Evolutionary conservation across 2,113 vertebrate species (phyloP), one percentile per base, ranked within the genome.

Genomic region (human (Homo sapiens)): DNA sequence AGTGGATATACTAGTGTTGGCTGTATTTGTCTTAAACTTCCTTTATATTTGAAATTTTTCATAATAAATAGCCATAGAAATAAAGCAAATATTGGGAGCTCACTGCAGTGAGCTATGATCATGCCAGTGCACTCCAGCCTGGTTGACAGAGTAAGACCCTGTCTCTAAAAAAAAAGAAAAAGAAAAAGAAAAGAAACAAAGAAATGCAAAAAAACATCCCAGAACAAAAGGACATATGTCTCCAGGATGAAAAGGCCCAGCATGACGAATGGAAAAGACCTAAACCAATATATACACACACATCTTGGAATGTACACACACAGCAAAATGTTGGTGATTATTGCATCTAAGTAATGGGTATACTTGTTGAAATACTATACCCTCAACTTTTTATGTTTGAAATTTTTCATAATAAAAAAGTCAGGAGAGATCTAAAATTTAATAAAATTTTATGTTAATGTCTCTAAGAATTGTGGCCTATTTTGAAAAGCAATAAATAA

Each of bases 401-500:
- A 68, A 32, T 35, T 68, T 68, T 68, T 35, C 32, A 35, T 68
- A 35, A 68, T 16, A 68, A 68, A 68, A 32, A 48, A 52, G 45
- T 52, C 17, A 35, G 43, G 57, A 78, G 55, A 66, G 35, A 93
- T 35, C 91, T 93, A 85, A 52, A 85, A 52, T 86, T 86, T 66
- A 52, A 43, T 66, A 6, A 78, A 30, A 27, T 75, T 93, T n/a
- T 40, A 30, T 84, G 17, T 64, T 75, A 64, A 50, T 23, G 4
- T 75, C 61, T 38, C 7, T 38, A 85, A 93, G 70, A 93, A 32
- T 66, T 43, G n/a, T 78, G 72, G 57, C 57, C 45, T 78, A 5
- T 66, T 93, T 87, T 43, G 59, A 87, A 30, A 93, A 87, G n/a
- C 38, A 79, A n/a, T 87, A 68, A 93, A 79, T 57, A 64, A 66